phyloP scores from a whole-genome alignment of 2,113 vertebrate genomes.

The Tetrax tetrax region DNA sequence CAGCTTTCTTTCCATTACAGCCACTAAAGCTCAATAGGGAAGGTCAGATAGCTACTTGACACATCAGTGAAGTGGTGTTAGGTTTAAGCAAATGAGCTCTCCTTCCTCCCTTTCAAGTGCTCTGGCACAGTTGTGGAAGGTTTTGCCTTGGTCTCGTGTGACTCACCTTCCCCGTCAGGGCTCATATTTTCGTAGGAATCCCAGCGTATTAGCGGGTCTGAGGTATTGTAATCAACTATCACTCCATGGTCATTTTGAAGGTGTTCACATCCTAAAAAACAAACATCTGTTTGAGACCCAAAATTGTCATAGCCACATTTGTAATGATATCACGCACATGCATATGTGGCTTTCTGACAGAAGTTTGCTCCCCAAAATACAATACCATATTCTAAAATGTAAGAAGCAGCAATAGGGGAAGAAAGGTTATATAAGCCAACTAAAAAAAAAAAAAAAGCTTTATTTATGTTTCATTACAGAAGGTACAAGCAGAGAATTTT shows the following conservation, averaged over 20 bases:
- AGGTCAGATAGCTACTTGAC: neutral
- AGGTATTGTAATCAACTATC: conserved; percentile 86
- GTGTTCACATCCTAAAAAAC: conserved; percentile 79
- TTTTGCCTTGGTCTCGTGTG: neutral
- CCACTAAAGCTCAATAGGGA: neutral
- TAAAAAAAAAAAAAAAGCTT: neutral
- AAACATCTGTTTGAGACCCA: neutral
- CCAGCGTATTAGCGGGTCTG: conserved; percentile 89
- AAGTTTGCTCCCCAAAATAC: neutral
- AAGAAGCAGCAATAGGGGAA: neutral
- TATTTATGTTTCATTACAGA: neutral
- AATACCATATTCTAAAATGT: neutral
- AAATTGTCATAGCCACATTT: neutral
- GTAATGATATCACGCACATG: neutral
- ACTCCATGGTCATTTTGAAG: conserved; percentile 84
- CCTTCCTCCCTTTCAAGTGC: neutral
- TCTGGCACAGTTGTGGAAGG: neutral
- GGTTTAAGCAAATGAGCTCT: neutral
- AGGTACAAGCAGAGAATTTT: neutral
- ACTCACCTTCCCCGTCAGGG: conserved; percentile 85
- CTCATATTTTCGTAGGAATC: conserved; percentile 91
- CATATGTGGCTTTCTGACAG: neutral
- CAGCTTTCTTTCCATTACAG: neutral
- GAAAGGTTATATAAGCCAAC: neutral
- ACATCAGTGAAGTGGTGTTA: neutral